Evolutionary conservation across 2,888 invertebrate genomes (phyloP), one percentile per base, ranked within the genome.

Genomic region (Polyommatus icarus): DNA sequence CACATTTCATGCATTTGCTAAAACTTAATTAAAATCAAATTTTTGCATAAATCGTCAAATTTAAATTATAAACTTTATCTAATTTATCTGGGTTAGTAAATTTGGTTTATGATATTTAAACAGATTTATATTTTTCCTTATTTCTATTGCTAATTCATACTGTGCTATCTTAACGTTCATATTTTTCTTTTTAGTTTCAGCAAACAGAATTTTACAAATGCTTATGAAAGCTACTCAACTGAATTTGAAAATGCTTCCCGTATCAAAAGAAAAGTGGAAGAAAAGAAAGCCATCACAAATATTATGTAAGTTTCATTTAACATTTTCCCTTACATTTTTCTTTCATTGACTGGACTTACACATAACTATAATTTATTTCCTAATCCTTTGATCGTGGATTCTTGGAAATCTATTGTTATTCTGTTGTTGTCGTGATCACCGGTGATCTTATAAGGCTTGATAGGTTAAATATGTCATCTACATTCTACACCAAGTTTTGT

Each of bases 261-360:
- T 78, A 90, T 93, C 81, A 91, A 90, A 82, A 88, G 87, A 78
- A 91, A 91, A 84, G 89, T 92, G 32, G 86, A 90, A 77, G 90
- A 93, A 83, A 92, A 87, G 80, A 93, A 86, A 81, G 87, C 88
- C 24, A 83, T 87, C 76, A 82, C 84, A 71, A 93, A 91, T 85
- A 84, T 94, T 80, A 86, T 93, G 94, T 93, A 87, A 82, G 92
- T 87, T 71, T 24, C 24, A 61, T 10, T 24, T 10, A 1, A 61
- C 18, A 54, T 54, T 54, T 50, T 54, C 61, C 46, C 10, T 46
- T 46, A 10, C 46, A 46, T 46, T 46, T 24, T 46, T 46, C 59
- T 59, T 20, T 20, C 3, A 20, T 20, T 59, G 8, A 8, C 20
- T 20, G 7, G n/a, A 57, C 57, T 59, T n/a, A 54, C 18, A n/a